Evolutionary conservation across 2,888 invertebrate genomes (phyloP).

Genomic region (Anodontia alba): DNA sequence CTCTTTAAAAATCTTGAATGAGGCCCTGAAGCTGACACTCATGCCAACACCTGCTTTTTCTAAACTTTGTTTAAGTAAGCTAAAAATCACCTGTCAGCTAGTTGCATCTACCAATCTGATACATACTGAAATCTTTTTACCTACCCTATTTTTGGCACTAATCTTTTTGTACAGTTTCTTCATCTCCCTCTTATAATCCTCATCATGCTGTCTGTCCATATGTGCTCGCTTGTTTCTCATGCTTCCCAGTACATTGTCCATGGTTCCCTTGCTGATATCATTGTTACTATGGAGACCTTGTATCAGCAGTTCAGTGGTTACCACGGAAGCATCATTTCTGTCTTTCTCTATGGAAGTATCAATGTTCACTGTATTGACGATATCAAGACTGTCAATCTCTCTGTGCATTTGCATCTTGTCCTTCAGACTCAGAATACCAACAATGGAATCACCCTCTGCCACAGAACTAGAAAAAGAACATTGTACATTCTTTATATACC

Average conservation of each 20-base stretch:
- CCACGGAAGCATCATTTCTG: conserved; percentile 75
- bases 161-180: conserved; percentile 76
- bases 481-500: too few species aligned
- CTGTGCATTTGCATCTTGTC: conserved; percentile 79
- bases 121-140: too few species aligned
- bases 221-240: conserved; percentile 48
- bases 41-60: too few species aligned
- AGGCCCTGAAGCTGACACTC: too few species aligned
- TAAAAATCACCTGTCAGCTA: too few species aligned
- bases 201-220: conserved; percentile 74
- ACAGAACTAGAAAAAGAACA: conserved; percentile 64
- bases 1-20: too few species aligned
- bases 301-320: conserved; percentile 73
- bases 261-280: conserved; percentile 72
- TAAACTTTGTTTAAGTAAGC: too few species aligned
- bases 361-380: conserved; percentile 75
- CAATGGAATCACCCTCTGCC: conserved; percentile 78
- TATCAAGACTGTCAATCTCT: conserved; percentile 81
- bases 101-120: too few species aligned
- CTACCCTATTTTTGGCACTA: conserved; percentile 81
- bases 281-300: conserved; percentile 76
- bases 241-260: conserved; percentile 65
- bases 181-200: conserved; percentile 76
- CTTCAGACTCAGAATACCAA: conserved; percentile 75
- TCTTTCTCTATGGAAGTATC: conserved; percentile 82